Evolutionary conservation across 2,797 vertebrate genomes (phyloP), one percentile per base, ranked within the genome.

Genomic region (Lagorchestes hirsutus): DNA sequence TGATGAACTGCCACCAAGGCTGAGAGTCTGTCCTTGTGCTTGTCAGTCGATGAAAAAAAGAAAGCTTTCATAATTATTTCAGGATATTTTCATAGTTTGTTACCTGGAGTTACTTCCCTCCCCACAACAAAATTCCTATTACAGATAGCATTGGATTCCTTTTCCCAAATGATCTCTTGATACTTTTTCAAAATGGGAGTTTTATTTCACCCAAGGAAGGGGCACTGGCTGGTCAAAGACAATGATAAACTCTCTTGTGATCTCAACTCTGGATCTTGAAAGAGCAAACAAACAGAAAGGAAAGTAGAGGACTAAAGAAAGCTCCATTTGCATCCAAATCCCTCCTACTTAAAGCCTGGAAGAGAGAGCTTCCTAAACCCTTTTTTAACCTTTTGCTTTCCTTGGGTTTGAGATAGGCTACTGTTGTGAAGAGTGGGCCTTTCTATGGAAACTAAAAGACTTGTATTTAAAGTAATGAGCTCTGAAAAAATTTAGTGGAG

Each of bases 11-110:
- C 18, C 92, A 52, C 94, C 82, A 34, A 96, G 82, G 90, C 40
- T 55, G 4, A 93, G 91, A 94, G 29, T 93, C 3, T 94, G 31
- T 94, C 94, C 92, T 91, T 54, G 14, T 95, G 94, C 92, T 91
- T 54, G 10, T 50, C 95, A 93, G 92, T 90, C n/a, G 93, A 93
- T 10, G 54, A 56, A 95, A 92, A 92, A 96, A 52, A 91, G 40
- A 10, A 16, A 46, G 52, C 46, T 54, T 96, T 94, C 92, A 92
- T 94, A 94, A 52, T 90, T 92, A 95, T 95, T 96, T 95, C 67
- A 67, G n/a, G 91, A 54, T 94, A 46, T 82, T 56, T 96, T 93
- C 55, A 95, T 56, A 92, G 29, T 95, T 97, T 95, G 91, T 87
- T 50, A 50, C 74, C 82, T 92, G 54, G 29, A 29, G 87, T 94